Conservation (phyloP, 1,140 invertebrate species). For the Neodiprion virginianus region DNA sequence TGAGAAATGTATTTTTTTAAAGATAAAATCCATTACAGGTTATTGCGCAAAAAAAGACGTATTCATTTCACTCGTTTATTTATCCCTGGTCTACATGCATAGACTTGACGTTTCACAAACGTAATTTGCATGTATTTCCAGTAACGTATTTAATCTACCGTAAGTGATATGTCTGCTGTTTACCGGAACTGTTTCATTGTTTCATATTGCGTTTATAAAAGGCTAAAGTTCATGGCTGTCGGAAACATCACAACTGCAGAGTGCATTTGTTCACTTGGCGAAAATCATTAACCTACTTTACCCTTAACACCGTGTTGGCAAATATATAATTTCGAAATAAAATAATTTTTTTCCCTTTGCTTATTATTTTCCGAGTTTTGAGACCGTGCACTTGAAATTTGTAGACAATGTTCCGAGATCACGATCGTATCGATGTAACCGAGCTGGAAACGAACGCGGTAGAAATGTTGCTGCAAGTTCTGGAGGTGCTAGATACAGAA, state of each 20-base stretch:
- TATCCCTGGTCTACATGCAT: no score
- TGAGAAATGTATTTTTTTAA: no score
- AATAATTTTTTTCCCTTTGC: neutral
- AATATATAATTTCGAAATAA: neutral
- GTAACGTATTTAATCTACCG: no score
- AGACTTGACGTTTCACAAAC: no score
- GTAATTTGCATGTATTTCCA: no score
- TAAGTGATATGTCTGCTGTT: no score
- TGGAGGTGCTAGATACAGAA: neutral
- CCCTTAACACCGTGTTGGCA: no score
- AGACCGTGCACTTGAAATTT: neutral
- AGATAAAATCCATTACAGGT: no score
- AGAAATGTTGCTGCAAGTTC: neutral
- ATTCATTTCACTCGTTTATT: no score
- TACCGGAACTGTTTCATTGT: neutral
- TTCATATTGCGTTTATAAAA: neutral
- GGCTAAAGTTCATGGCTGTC: neutral
- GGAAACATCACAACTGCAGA: neutral
- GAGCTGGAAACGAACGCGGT: neutral
- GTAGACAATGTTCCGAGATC: neutral
- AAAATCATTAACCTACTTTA: neutral
- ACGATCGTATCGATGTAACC: neutral
- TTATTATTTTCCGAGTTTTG: neutral
- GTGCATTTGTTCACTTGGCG: neutral
- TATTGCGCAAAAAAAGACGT: no score